These are phyloP conservation scores for Pampus argenteus DNA, from an alignment of 2,797 vertebrate genomes.

Conservation along the genomic window DNA sequence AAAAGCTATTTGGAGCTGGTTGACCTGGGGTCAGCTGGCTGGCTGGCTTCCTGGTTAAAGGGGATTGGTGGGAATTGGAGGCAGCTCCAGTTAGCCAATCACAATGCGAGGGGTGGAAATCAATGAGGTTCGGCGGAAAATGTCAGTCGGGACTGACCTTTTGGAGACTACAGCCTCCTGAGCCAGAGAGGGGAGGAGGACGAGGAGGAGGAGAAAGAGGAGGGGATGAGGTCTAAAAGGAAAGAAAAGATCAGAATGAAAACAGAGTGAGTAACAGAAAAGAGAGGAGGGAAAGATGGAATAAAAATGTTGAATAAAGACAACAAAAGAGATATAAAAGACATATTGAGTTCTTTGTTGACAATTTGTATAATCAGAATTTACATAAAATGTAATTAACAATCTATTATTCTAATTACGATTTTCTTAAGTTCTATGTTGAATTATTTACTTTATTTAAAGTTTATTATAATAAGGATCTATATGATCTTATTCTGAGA, in stretches of 20 bases:
- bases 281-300: conserved; percentile 16
- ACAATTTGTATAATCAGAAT: background rate
- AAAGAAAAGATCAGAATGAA: conserved; percentile 40
- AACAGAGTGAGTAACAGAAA: conserved; percentile 42
- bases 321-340: conserved; percentile 4
- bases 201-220: conserved; percentile 32
- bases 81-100: conserved; percentile 76
- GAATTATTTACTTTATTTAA: background rate
- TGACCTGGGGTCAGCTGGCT: conserved; percentile 76
- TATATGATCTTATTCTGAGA: background rate
- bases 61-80: conserved; percentile 77
- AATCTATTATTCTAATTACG: background rate
- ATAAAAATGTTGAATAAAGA: background rate
- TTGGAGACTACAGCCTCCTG: conserved; percentile 71
- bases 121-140: conserved; percentile 83
- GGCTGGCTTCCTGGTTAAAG: conserved; percentile 76
- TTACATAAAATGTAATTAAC: background rate
- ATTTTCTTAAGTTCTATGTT: background rate
- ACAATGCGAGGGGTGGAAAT: conserved; percentile 68
- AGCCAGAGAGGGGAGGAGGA: conserved; percentile 52
- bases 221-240: conserved; percentile 52
- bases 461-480: background rate
- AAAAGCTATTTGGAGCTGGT: conserved; percentile 83
- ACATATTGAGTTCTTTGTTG: background rate
- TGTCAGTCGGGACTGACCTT: conserved; percentile 84